A percentile compares a stretch with the other conserved stretches of the same genome.
phyloP scores from a whole-genome alignment of 2,888 invertebrate genomes.

The Dryadula phaetusa region DNA sequence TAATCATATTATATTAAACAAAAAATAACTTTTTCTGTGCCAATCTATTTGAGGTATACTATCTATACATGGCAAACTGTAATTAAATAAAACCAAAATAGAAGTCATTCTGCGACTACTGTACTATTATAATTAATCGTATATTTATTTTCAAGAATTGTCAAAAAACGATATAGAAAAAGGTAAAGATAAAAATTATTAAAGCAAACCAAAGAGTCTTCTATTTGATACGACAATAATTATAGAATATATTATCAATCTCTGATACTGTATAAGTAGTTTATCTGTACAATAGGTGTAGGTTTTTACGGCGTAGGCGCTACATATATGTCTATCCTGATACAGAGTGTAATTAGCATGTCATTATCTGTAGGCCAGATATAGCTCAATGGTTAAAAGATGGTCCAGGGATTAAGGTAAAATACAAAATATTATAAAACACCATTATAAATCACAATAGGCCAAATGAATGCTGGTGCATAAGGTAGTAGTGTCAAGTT shows the following conservation, averaged over 20 bases:
- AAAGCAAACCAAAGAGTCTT: not conserved
- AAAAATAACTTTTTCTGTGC: not conserved
- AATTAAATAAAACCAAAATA: not conserved
- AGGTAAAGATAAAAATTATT: not conserved
- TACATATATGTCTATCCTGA: not conserved
- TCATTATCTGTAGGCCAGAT: no score
- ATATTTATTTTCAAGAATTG: no score
- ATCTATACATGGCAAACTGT: not conserved
- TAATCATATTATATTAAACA: not conserved
- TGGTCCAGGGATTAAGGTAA: no score
- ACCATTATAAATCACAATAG: no score
- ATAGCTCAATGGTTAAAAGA: not conserved
- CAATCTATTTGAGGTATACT: not conserved
- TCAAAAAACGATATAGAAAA: no score
- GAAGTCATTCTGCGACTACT: not conserved
- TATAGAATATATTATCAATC: not conserved
- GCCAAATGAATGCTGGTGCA: no score
- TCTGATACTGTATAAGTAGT: not conserved
- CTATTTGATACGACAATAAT: not conserved
- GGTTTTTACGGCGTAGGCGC: conserved; percentile 11
- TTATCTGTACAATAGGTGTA: not conserved
- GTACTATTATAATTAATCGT: no score
- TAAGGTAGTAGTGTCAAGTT: no score
- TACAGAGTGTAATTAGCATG: not conserved
- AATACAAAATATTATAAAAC: no score